Evolutionary conservation across 2,888 invertebrate genomes (phyloP), one percentile per base, ranked within the genome.

Genomic region (Taenaris catops): DNA sequence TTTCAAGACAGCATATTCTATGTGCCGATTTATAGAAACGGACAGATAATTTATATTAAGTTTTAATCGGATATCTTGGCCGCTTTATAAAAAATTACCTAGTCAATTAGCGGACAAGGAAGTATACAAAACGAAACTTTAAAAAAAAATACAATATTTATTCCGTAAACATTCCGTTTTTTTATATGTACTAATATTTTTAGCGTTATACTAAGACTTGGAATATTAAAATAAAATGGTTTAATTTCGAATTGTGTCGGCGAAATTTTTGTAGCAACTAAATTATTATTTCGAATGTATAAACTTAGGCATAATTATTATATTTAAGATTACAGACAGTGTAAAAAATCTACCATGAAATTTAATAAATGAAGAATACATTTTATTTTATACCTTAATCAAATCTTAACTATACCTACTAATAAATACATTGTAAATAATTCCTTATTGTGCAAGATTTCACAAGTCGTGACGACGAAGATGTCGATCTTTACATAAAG

Each of bases 61-160:
- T 27, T 24, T 24, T 19, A 31, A 26, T 41, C 26, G 17, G 23
- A 23, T 29, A 19, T 14, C 66, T 78, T 65, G 68, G 58, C 68
- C 68, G 73, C 70, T 70, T 51, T 49, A 58, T 58, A 29, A 41
- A 63, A 61, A 71, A 70, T 69, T 67, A 66, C 66, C 83, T 83
- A 83, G 83, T 83, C 83, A 83, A 60, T 55, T 55, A 62, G 74
- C 71, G 71, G 70, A 52, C 52, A 50, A 63, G 66, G 54, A 34
- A 34, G 17, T 34, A 41, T 41, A 18, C 23, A 34, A 43, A 36
- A 35, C 34, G 14, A 34, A 20, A 33, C 27, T 42, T 36, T 26
- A 11, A 25, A 25, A 32, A 17, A 35, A 29, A 24, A 34, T 20
- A 31, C 26, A 38, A 38, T 43, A 43, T 41, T 43, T 41, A 46